Evolutionary conservation across 2,113 vertebrate genomes (phyloP).

Genomic region (Panthera leo): DNA sequence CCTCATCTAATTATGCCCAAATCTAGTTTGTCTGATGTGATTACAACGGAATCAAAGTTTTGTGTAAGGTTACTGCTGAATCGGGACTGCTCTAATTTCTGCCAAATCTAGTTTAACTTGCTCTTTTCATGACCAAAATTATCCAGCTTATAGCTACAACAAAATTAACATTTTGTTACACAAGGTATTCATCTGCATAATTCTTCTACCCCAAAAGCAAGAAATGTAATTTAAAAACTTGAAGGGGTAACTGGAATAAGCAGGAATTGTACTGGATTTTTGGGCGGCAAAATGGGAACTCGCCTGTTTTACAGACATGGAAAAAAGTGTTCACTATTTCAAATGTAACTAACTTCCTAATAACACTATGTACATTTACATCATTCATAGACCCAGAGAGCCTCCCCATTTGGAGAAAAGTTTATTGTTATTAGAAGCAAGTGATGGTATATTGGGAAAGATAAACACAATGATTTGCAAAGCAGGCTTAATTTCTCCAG

Average conservation of each 20-base stretch:
- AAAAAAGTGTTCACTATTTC: neutral
- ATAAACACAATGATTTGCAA: slow-evolving; percentile 43
- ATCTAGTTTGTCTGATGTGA: slow-evolving; percentile 77
- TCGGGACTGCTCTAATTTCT: slow-evolving; percentile 77
- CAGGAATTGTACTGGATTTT: neutral
- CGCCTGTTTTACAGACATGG: neutral
- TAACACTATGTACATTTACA: neutral
- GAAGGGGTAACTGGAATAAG: slow-evolving; percentile 2
- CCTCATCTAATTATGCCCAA: slow-evolving; percentile 77
- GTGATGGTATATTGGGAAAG: neutral
- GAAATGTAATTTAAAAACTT: slow-evolving; percentile 53
- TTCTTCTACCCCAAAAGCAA: slow-evolving; percentile 37
- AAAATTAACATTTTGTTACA: slow-evolving; percentile 74
- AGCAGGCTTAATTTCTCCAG: neutral
- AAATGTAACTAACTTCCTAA: slow-evolving; percentile 6
- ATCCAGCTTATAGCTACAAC: slow-evolving; percentile 58
- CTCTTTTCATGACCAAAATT: slow-evolving; percentile 71
- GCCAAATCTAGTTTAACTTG: slow-evolving; percentile 73
- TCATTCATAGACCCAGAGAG: neutral
- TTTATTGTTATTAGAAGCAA: slow-evolving; percentile 49
- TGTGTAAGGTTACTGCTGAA: slow-evolving; percentile 79
- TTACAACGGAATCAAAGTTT: slow-evolving; percentile 73
- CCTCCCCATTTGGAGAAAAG: neutral
- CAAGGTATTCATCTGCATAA: slow-evolving; percentile 40
- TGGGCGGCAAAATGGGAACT: neutral